Evolutionary conservation across 2,888 invertebrate genomes (phyloP).

Genomic region (Rapana venosa): DNA sequence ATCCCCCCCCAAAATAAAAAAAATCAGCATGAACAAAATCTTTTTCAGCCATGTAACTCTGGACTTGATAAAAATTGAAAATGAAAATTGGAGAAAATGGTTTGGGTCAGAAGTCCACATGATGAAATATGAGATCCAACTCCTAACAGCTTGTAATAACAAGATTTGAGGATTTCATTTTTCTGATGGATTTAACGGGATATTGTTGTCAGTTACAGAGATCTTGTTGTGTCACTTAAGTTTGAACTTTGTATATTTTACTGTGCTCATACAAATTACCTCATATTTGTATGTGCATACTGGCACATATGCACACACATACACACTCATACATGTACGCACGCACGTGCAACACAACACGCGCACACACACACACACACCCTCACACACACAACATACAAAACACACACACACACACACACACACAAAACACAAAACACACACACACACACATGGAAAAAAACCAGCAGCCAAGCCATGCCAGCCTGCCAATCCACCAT

Average conservation of each 20-base stretch:
- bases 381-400: no score
- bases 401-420: neutral
- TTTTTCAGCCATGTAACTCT: no score
- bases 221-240: no score
- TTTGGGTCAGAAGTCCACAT: neutral
- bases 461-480: no score
- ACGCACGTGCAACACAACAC: neutral
- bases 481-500: neutral
- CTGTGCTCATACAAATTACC: neutral
- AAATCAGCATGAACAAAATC: no score
- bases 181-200: neutral
- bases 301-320: neutral
- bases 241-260: neutral
- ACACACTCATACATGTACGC: neutral
- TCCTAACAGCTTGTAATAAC: neutral
- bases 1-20: no score
- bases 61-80: no score
- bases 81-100: no score
- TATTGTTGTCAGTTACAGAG: no score
- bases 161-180: constrained; percentile 23
- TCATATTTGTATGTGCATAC: neutral
- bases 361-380: neutral
- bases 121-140: constrained; percentile 31
- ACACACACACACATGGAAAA: no score
- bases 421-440: no score